These are phyloP conservation scores for Oligia strigilis DNA, from an alignment of 2,888 invertebrate species.

Conservation along the genomic window DNA sequence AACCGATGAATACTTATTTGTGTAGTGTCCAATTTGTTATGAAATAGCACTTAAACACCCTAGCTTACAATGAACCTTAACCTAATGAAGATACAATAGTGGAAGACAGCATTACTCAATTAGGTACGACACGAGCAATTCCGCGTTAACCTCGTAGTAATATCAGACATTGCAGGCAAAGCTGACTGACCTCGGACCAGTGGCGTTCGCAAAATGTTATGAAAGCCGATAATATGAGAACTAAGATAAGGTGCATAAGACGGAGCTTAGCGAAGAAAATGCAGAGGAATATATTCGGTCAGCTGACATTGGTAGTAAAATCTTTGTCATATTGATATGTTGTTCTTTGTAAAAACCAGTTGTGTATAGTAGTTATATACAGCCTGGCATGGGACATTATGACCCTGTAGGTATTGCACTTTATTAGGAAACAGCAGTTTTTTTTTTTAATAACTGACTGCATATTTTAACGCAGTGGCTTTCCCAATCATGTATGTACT, in stretches of 20 bases:
- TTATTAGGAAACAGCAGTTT: no score
- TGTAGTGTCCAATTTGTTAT: neutral
- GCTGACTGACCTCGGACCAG: conserved; percentile 18
- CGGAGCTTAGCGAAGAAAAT: conserved; percentile 17
- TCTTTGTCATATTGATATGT: neutral
- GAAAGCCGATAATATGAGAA: conserved; percentile 29
- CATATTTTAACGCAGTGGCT: no score
- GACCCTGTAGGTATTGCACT: no score
- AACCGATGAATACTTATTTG: neutral
- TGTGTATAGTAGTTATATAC: no score
- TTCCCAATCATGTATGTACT: no score
- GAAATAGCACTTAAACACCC: neutral
- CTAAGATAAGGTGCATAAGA: conserved; percentile 28
- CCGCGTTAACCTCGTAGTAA: conserved; percentile 9
- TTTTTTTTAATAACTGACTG: no score
- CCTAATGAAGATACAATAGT: conserved; percentile 7
- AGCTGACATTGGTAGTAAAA: neutral
- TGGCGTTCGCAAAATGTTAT: conserved; percentile 37
- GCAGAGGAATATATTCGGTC: neutral
- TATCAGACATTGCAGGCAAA: conserved; percentile 21
- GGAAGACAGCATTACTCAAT: conserved; percentile 7
- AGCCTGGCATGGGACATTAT: no score
- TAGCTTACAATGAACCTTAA: neutral
- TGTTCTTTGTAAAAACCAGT: neutral
- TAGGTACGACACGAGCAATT: conserved; percentile 6